These are phyloP conservation scores for Chionomys nivalis DNA, from an alignment of 2,113 vertebrate species.

Conservation along the genomic window DNA sequence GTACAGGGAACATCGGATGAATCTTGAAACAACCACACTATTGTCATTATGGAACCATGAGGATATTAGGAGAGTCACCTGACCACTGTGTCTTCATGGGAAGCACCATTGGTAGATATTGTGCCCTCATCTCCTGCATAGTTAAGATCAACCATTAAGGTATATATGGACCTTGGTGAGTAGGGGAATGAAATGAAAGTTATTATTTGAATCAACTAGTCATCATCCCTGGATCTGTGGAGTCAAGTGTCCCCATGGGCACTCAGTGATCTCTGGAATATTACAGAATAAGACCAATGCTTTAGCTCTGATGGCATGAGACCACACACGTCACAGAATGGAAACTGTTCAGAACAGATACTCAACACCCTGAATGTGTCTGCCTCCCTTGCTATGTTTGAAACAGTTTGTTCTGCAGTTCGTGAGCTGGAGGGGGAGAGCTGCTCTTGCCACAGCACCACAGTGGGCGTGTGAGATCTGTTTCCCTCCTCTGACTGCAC, in stretches of 20 bases:
- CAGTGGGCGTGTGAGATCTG: constrained; percentile 79
- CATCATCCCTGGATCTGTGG: neutral
- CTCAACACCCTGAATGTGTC: constrained; percentile 1
- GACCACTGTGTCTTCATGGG: neutral
- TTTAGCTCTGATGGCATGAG: neutral
- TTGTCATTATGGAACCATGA: neutral
- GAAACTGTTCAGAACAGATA: constrained; percentile 17
- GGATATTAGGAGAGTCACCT: neutral
- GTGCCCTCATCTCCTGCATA: neutral
- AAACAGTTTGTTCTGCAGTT: constrained; percentile 74
- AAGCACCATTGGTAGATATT: neutral
- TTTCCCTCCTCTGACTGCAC: constrained; percentile 51
- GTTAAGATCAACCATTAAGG: neutral
- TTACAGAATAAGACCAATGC: neutral
- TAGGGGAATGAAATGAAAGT: neutral
- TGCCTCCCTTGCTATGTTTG: constrained; percentile 56
- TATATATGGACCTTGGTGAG: neutral
- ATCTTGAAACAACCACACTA: neutral
- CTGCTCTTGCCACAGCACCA: constrained; percentile 34
- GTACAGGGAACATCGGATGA: neutral
- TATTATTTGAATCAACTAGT: neutral
- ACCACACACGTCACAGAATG: neutral
- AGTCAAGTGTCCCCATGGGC: neutral
- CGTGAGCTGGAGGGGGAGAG: constrained; percentile 11
- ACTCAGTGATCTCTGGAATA: neutral